Evolutionary conservation across 2,888 invertebrate genomes (phyloP).

Genomic region (Laothoe populi): DNA sequence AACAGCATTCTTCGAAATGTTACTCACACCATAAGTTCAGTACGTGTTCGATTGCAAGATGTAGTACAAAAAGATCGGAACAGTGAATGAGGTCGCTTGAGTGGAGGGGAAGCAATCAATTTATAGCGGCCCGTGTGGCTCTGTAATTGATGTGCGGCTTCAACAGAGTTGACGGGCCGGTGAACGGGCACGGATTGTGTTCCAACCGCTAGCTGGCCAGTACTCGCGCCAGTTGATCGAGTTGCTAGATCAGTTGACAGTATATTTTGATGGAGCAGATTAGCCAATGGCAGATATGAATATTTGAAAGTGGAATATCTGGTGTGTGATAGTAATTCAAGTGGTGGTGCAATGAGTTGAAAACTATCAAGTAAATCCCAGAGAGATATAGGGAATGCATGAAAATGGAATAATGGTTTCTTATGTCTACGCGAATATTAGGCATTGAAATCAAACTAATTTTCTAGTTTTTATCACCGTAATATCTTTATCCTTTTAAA

Average conservation of each 20-base stretch:
- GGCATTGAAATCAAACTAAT: no score
- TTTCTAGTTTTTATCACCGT: no score
- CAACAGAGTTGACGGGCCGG: constrained; percentile 53
- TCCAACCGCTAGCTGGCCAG: constrained; percentile 31
- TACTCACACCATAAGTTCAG: not conserved
- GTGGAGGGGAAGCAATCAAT: constrained; percentile 69
- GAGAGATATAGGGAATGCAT: no score
- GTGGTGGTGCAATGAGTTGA: no score
- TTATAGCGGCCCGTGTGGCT: constrained; percentile 64
- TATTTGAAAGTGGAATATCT: not conserved
- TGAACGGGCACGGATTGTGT: constrained; percentile 49
- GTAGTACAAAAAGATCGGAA: constrained; percentile 37
- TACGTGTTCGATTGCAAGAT: constrained; percentile 3
- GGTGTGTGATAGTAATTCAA: not conserved
- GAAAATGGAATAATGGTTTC: no score
- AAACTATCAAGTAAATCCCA: no score
- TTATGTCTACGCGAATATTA: no score
- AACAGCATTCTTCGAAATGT: not conserved
- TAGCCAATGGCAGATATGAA: not conserved
- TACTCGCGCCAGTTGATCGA: constrained; percentile 20
- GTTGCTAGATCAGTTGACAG: not conserved
- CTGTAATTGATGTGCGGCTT: constrained; percentile 71
- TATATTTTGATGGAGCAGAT: not conserved
- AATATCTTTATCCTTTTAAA: no score
- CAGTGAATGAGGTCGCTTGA: constrained; percentile 53